Base-by-base conservation (phyloP, 2,797 vertebrate species). In the Peromyscus melanophrys region DNA sequence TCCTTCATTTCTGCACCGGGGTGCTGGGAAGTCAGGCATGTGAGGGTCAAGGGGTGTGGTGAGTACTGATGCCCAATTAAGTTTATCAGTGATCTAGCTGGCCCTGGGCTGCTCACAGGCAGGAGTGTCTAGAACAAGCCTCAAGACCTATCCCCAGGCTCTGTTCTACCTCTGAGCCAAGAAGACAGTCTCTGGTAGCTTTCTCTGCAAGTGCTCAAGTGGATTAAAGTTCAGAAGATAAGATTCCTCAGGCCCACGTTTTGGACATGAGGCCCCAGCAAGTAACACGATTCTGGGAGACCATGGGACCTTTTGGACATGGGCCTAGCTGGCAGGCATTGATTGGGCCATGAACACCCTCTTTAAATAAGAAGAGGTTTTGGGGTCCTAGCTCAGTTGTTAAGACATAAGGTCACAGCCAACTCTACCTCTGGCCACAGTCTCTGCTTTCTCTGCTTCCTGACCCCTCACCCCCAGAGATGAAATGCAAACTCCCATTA, bases 1-100 rank as follows among this genome's bases (percentile, higher is more conserved):
- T 12, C 1, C 40, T 52, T 2, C 12, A 23, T 52, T 43, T 40
- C 2, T 46, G 37, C 17, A 5, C 16, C 0, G 0, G 27, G 23
- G 46, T 80, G 21, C 1, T n/a, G 46, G 67, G 67, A 65, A 59
- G 82, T 52, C 13, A 16, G 29, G 4, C 12, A 43, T n/a, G 17
- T 19, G 49, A 71, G 46, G 49, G 10, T 34, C 29, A 12, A 55
- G 43, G 29, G 0, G 1, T 2, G 27, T 0, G 9, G 8, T 25
- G 10, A n/a, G 27, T 69, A 27, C 2, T 11, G 61, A 49, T 8
- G 0, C 14, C 4, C 31, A 11, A n/a, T 29, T 21, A 46, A 0
- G 5, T 34, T 14, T n/a, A 6, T 6, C 21, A 65, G 40, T 49
- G 40, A 65, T 49, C 13, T 29, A 71, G 82, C 59, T 55, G 17